Evolutionary conservation across 2,113 vertebrate genomes (phyloP).

Genomic region (human): DNA sequence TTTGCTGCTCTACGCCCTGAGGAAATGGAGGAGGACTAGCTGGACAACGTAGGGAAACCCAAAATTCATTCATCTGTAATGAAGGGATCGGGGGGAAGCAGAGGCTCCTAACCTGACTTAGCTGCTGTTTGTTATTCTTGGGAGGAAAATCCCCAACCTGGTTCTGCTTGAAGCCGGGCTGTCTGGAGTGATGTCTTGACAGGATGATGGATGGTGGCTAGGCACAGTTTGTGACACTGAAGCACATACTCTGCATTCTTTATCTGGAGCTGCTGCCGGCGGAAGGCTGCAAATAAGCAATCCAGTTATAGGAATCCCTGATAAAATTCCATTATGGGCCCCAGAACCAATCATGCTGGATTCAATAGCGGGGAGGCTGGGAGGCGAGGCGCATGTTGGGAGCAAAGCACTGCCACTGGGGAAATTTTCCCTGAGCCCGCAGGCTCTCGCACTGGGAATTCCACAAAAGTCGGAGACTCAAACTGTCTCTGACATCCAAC

Average conservation of each 20-base stretch:
- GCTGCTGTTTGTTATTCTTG: constrained; percentile 53
- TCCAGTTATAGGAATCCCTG: constrained; percentile 57
- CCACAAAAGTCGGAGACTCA: constrained; percentile 73
- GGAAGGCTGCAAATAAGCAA: constrained; percentile 59
- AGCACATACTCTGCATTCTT: constrained; percentile 21
- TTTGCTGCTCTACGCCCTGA: not conserved
- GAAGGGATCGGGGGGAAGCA: not conserved
- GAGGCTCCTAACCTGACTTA: not conserved
- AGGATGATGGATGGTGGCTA: constrained; percentile 56
- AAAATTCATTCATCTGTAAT: not conserved
- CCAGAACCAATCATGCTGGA: constrained; percentile 34
- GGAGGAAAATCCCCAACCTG: constrained; percentile 44
- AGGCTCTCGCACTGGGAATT: constrained; percentile 76
- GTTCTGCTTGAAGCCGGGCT: not conserved
- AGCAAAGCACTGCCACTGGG: constrained; percentile 11
- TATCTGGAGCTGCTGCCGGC: not conserved
- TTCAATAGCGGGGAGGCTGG: not conserved
- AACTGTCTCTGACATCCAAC: constrained; percentile 81
- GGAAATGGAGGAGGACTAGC: not conserved
- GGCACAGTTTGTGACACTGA: constrained; percentile 30
- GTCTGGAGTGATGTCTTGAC: constrained; percentile 24
- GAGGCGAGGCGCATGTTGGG: not conserved
- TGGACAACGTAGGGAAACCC: not conserved
- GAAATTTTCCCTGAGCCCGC: constrained; percentile 65
- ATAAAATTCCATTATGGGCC: constrained; percentile 39